These are phyloP conservation scores for Leuciscus idus DNA, from an alignment of 2,113 vertebrate genomes.

Conservation along the genomic window DNA sequence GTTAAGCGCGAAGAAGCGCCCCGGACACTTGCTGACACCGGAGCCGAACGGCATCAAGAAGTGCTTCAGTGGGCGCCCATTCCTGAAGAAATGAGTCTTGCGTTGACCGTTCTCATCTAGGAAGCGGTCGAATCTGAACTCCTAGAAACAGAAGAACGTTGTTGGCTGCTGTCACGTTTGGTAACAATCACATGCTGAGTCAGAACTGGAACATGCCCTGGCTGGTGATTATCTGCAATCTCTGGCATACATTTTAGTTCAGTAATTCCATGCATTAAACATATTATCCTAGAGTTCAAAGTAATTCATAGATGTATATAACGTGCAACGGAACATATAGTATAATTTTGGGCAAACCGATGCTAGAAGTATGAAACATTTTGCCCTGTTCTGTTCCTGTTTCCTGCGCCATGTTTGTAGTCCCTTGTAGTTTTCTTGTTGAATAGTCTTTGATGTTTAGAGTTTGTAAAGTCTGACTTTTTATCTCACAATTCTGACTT, in stretches of 20 bases:
- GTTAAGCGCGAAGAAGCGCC: conserved; percentile 65
- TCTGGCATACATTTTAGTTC: not conserved
- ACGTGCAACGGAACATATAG: too few relatives aligned
- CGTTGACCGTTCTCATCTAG: conserved; percentile 59
- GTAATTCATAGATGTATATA: too few relatives aligned
- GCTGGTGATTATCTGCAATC: not conserved
- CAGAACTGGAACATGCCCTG: not conserved
- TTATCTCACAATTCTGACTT: too few relatives aligned
- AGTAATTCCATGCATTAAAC: not conserved
- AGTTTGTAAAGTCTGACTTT: too few relatives aligned
- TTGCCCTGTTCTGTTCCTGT: too few relatives aligned
- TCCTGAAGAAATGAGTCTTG: conserved; percentile 62
- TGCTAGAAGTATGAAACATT: not conserved
- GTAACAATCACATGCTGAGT: not conserved
- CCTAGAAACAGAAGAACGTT: conserved; percentile 48
- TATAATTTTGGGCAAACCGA: too few relatives aligned
- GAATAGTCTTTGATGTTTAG: too few relatives aligned
- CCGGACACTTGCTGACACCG: conserved; percentile 65
- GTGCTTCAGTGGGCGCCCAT: conserved; percentile 57
- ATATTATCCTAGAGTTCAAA: not conserved
- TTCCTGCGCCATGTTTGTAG: too few relatives aligned
- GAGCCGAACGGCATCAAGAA: conserved; percentile 67
- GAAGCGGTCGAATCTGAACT: conserved; percentile 64
- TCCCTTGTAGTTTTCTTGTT: too few relatives aligned
- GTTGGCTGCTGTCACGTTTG: not conserved